These are phyloP conservation scores for Sarcophaga carnaria DNA, from an alignment of 2,888 invertebrate species.

Conservation along the genomic window DNA sequence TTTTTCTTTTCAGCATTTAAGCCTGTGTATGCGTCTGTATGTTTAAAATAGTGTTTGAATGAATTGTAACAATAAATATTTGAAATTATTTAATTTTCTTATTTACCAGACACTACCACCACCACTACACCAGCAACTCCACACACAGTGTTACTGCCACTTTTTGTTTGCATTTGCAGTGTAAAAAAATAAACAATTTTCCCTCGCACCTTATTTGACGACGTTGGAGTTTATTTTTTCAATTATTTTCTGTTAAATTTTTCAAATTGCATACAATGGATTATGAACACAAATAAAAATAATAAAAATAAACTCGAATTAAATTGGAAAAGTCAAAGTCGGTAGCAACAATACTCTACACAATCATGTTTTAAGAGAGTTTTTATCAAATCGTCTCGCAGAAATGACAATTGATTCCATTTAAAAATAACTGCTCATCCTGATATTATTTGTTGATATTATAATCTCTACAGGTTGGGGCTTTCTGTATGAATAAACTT, in stretches of 20 bases:
- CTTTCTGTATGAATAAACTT: no score
- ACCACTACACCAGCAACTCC: slow-evolving; percentile 33
- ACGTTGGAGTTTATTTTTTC: slow-evolving; percentile 24
- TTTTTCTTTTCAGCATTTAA: slow-evolving; percentile 15
- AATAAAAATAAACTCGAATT: background rate
- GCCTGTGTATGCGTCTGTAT: background rate
- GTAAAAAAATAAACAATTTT: slow-evolving; percentile 61
- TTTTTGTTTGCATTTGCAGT: slow-evolving; percentile 28
- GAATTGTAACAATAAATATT: slow-evolving; percentile 61
- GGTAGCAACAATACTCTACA: background rate
- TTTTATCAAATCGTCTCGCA: no score
- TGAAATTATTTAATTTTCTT: slow-evolving; percentile 65
- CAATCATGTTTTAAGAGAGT: background rate
- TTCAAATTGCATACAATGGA: slow-evolving; percentile 57
- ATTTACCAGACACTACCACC: slow-evolving; percentile 26
- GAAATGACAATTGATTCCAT: no score
- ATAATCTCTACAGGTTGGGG: no score
- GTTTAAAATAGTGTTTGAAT: slow-evolving; percentile 18
- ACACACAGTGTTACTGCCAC: slow-evolving; percentile 31
- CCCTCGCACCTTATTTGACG: slow-evolving; percentile 69
- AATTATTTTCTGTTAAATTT: slow-evolving; percentile 33
- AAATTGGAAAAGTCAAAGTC: background rate
- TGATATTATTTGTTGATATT: no score
- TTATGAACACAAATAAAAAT: slow-evolving; percentile 52
- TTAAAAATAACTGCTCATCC: no score